Evolutionary conservation across 2,113 vertebrate genomes (phyloP).

Genomic region (Rana temporaria): DNA sequence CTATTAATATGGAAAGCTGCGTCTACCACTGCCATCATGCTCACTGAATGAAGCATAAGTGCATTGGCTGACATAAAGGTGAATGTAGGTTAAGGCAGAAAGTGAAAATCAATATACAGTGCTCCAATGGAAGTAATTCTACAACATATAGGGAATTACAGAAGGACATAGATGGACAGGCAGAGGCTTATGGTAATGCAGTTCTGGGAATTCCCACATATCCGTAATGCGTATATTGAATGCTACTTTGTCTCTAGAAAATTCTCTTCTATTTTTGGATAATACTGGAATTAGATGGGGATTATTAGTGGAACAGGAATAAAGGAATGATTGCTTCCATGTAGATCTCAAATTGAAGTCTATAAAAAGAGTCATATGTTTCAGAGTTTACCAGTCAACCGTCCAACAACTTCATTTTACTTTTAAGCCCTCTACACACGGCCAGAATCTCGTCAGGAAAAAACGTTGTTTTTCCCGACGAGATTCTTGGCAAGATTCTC

Average conservation of each 20-base stretch:
- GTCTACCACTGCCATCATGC: constrained; percentile 15
- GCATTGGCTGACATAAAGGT: constrained; percentile 24
- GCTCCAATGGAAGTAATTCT: constrained; percentile 22
- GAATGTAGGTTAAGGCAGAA: constrained; percentile 8
- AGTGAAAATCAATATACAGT: constrained; percentile 37
- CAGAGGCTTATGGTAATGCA: constrained; percentile 8
- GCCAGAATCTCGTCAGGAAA: no score
- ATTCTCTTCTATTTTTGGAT: background rate
- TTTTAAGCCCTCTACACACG: no score
- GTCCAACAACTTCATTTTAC: no score
- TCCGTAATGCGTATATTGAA: background rate
- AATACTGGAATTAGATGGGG: background rate
- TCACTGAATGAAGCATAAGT: constrained; percentile 16
- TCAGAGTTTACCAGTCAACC: no score
- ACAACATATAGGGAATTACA: background rate
- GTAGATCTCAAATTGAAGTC: no score
- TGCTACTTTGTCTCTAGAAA: background rate
- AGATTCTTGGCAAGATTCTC: no score
- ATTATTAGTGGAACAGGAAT: no score
- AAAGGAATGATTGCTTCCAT: no score
- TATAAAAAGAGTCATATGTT: no score
- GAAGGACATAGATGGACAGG: constrained; percentile 26
- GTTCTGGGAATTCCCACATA: constrained; percentile 18
- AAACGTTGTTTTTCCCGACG: no score
- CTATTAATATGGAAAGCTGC: background rate